phyloP scores from a whole-genome alignment of 2,113 vertebrate species.

The Brachionichthys hirsutus region DNA sequence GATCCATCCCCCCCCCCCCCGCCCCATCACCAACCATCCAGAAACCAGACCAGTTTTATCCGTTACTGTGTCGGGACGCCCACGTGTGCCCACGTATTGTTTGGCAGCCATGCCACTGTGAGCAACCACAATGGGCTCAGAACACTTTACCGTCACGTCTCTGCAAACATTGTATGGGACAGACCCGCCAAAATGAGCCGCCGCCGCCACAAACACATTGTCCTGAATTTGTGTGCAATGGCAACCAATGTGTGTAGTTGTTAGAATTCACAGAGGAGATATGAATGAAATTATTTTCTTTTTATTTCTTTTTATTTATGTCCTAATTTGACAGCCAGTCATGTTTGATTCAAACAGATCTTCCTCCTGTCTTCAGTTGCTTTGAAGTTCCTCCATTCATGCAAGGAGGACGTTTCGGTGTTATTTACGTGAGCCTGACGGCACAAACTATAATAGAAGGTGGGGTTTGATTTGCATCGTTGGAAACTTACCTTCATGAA shows the following conservation, averaged over 20 bases:
- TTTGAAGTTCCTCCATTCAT: too few species aligned
- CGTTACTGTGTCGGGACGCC: slow-evolving; percentile 92
- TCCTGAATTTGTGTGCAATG: neutral
- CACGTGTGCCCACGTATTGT: slow-evolving; percentile 90
- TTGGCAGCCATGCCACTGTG: slow-evolving; percentile 84
- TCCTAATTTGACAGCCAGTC: too few species aligned
- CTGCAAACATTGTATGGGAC: slow-evolving; percentile 58
- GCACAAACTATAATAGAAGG: too few species aligned
- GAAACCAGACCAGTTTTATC: slow-evolving; percentile 85
- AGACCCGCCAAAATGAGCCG: slow-evolving; percentile 74
- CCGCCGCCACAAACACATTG: slow-evolving; percentile 22
- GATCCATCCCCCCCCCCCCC: neutral
- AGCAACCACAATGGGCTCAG: slow-evolving; percentile 98
- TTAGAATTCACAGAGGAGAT: too few species aligned
- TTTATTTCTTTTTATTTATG: too few species aligned
- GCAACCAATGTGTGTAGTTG: too few species aligned
- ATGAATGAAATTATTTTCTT: too few species aligned
- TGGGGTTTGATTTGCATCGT: neutral
- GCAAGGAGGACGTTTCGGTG: too few species aligned
- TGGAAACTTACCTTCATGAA: neutral
- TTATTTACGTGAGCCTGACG: too few species aligned
- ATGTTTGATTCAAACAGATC: too few species aligned
- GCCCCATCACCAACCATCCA: slow-evolving; percentile 24
- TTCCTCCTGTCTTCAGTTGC: too few species aligned
- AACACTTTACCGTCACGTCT: slow-evolving; percentile 93